These are phyloP conservation scores for Chaetogeoica ovagalla DNA, from an alignment of 2,888 invertebrate species.

Conservation along the genomic window DNA sequence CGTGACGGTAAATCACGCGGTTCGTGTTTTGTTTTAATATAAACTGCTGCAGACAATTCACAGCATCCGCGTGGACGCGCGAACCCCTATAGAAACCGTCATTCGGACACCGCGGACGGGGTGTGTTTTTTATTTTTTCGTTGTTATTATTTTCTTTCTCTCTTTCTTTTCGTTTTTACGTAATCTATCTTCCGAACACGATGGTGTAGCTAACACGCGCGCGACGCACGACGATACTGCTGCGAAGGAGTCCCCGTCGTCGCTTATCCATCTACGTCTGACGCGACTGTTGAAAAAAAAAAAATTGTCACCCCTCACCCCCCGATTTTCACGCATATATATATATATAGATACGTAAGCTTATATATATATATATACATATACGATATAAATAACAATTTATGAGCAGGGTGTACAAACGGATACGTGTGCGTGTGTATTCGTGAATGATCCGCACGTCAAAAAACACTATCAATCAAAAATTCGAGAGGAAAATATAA, in stretches of 20 bases:
- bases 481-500: slow-evolving; percentile 26
- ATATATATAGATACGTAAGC: slow-evolving; percentile 16
- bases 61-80: too few relatives aligned
- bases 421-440: slow-evolving; percentile 10
- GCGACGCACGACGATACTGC: background rate
- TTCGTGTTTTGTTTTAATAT: too few relatives aligned
- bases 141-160: slow-evolving; percentile 13
- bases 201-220: background rate
- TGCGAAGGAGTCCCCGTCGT: slow-evolving; percentile 15
- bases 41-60: too few relatives aligned
- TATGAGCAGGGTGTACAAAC: slow-evolving; percentile 9
- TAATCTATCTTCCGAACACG: slow-evolving; percentile 36
- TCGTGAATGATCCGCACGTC: slow-evolving; percentile 39
- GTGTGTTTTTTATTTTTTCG: background rate
- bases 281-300: slow-evolving; percentile 4
- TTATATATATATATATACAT: too few relatives aligned
- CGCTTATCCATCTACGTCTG: slow-evolving; percentile 46
- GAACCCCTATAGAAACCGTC: too few relatives aligned
- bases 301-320: slow-evolving; percentile 28
- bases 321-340: background rate
- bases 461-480: slow-evolving; percentile 37
- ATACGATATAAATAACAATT: too few relatives aligned
- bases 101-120: too few relatives aligned
- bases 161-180: background rate
- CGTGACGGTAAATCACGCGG: too few relatives aligned